Evolutionary conservation across 2,888 invertebrate species (phyloP).

Genomic region (Drosophila stalkeri): DNA sequence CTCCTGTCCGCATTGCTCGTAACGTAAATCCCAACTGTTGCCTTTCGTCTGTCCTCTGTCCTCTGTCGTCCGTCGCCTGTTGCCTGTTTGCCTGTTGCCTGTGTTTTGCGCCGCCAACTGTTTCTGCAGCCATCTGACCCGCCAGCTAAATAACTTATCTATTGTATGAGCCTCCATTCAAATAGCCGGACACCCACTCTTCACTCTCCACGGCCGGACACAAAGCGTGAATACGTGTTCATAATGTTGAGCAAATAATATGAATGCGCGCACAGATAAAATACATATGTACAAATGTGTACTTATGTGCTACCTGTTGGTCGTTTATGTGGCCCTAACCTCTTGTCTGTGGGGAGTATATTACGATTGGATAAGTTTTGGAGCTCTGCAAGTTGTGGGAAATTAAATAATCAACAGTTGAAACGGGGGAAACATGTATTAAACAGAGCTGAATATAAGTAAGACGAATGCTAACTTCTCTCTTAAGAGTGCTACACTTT

Average conservation of each 20-base stretch:
- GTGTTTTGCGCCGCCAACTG: constrained; percentile 7
- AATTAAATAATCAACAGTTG: constrained; percentile 5
- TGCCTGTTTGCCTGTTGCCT: not conserved
- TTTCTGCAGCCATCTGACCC: constrained; percentile 27
- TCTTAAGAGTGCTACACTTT: no score
- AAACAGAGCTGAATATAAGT: not conserved
- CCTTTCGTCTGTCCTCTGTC: not conserved
- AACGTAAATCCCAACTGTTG: constrained; percentile 46
- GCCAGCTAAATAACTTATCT: constrained; percentile 47
- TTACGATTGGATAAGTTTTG: constrained; percentile 3
- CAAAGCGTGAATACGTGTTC: constrained; percentile 62
- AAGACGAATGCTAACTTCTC: not conserved
- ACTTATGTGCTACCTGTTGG: constrained; percentile 31
- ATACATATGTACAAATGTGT: constrained; percentile 9
- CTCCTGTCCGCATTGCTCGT: constrained; percentile 28
- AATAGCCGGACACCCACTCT: constrained; percentile 45
- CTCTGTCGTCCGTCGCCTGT: not conserved
- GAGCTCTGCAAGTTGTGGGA: constrained; percentile 5
- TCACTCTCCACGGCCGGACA: constrained; percentile 16
- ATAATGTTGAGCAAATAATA: constrained; percentile 72
- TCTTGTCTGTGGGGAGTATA: not conserved
- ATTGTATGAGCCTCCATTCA: constrained; percentile 53
- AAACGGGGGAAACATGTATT: not conserved
- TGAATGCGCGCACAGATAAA: constrained; percentile 33
- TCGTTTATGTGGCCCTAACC: constrained; percentile 2